Percentiles rank a stretch among this genome's conserved stretches.
phyloP scores from a whole-genome alignment of 2,888 invertebrate species.

The Strigamia maritima region DNA sequence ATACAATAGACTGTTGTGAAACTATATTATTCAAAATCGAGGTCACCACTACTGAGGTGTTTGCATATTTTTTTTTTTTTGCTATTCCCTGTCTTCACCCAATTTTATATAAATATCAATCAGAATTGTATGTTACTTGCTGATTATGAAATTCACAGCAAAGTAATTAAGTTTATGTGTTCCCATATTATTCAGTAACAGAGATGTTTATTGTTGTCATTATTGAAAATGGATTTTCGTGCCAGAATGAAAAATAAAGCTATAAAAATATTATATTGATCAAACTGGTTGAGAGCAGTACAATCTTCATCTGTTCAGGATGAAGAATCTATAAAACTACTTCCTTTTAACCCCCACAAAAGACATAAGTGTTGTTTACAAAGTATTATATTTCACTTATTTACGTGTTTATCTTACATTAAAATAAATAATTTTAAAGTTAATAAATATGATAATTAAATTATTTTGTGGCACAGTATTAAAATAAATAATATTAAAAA shows the following conservation, averaged over 20 bases:
- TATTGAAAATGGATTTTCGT: neutral
- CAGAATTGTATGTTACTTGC: neutral
- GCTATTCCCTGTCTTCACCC: neutral
- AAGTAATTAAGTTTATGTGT: too few relatives aligned
- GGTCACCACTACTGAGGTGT: neutral
- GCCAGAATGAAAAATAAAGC: neutral
- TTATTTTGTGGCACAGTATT: neutral
- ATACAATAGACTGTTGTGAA: neutral
- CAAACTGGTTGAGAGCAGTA: neutral
- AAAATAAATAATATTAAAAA: neutral
- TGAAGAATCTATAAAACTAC: neutral
- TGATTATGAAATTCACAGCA: too few relatives aligned
- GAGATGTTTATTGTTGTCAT: too few relatives aligned
- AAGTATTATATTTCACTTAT: neutral
- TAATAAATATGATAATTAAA: too few relatives aligned
- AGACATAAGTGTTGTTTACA: neutral
- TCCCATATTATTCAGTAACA: too few relatives aligned
- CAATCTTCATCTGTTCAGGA: neutral
- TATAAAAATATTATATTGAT: neutral
- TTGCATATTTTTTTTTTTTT: neutral
- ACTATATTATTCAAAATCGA: neutral
- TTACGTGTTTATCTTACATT: too few relatives aligned
- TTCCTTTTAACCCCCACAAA: neutral
- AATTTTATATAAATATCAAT: neutral
- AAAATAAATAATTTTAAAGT: too few relatives aligned